Conservation (phyloP, 2,888 invertebrate genomes). For the Scaptomyza reducta region DNA sequence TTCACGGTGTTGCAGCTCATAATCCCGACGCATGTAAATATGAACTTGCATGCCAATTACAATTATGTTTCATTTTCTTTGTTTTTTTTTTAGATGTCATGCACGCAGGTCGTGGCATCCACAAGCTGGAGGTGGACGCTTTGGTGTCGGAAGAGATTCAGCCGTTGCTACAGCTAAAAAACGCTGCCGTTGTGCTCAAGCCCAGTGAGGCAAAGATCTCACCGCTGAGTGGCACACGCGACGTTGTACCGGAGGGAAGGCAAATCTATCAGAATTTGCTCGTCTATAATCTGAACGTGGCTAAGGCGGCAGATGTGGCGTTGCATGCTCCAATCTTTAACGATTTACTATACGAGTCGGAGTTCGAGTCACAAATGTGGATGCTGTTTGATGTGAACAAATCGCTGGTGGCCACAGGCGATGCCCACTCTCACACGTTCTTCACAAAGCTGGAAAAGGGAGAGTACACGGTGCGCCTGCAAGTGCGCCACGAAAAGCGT, state of each 20-base stretch:
- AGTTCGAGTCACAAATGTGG: slow-evolving; percentile 98
- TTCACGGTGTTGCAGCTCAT: slow-evolving; percentile 91
- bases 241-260: slow-evolving; percentile 93
- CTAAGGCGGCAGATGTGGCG: slow-evolving; percentile 92
- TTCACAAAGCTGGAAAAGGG: slow-evolving; percentile 95
- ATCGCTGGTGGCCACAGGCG: slow-evolving; percentile 92
- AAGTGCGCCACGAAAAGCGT: slow-evolving; percentile 95
- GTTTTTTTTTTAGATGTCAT: slow-evolving; percentile 85
- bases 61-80: not conserved
- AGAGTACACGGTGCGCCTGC: slow-evolving; percentile 94
- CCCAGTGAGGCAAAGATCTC: slow-evolving; percentile 92
- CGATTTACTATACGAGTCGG: slow-evolving; percentile 96
- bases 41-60: rapidly evolving
- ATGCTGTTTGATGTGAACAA: slow-evolving; percentile 97
- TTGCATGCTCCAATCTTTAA: slow-evolving; percentile 92
- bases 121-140: slow-evolving; percentile 89
- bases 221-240: slow-evolving; percentile 90
- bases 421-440: slow-evolving; percentile 94
- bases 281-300: slow-evolving; percentile 93
- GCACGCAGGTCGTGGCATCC: slow-evolving; percentile 91
- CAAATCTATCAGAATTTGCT: slow-evolving; percentile 96
- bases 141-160: slow-evolving; percentile 89
- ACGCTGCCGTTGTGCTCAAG: slow-evolving; percentile 90
- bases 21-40: slow-evolving; percentile 85
- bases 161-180: slow-evolving; percentile 90